Conservation (phyloP, 2,113 vertebrate genomes). For the chimpanzee (Pan troglodytes) region DNA sequence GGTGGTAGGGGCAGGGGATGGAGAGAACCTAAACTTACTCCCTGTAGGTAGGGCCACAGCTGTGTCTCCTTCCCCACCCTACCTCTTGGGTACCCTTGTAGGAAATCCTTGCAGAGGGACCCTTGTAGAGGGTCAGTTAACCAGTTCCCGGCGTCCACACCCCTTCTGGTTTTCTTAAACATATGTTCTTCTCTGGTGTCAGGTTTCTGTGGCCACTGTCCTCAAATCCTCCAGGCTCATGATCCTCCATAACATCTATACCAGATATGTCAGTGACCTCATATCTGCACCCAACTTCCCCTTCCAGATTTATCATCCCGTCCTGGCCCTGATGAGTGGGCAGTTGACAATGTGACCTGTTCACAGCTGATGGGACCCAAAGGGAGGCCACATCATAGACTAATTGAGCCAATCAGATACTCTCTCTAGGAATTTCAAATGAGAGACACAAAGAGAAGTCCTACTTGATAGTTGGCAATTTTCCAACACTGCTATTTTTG, state of each 20-base stretch:
- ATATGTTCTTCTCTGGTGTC: neutral
- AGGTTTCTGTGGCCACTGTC: neutral
- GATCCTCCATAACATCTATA: neutral
- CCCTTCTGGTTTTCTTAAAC: neutral
- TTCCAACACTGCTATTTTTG: neutral
- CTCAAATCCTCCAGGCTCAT: neutral
- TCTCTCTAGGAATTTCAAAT: slow-evolving; percentile 15
- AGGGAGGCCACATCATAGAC: neutral
- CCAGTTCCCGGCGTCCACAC: neutral
- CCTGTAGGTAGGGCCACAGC: neutral
- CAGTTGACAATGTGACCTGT: neutral
- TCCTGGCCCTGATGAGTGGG: neutral
- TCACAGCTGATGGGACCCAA: neutral
- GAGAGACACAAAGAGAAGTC: neutral
- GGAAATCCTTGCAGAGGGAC: neutral
- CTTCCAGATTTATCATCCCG: neutral
- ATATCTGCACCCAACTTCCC: neutral
- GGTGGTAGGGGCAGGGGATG: too few species aligned
- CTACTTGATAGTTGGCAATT: neutral
- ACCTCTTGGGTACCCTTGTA: neutral
- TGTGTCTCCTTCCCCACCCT: neutral
- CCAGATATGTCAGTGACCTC: neutral
- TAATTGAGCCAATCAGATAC: neutral
- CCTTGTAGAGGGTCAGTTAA: neutral
- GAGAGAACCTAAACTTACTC: neutral